These are phyloP conservation scores for Acromyrmex heyeri DNA, from an alignment of 1,140 invertebrate species.

Conservation along the genomic window DNA sequence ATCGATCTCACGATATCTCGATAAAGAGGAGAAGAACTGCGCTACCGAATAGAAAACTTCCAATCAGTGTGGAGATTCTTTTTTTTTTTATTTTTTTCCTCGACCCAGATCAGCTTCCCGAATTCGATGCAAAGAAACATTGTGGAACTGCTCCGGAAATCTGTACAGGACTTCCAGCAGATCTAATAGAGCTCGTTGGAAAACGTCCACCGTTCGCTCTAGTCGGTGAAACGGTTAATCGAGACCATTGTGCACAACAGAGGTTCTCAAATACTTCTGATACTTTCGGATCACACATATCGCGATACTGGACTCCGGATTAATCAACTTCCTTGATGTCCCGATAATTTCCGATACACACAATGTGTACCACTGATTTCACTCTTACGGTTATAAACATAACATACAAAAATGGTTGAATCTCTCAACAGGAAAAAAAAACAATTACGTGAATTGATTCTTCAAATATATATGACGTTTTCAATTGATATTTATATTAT, in stretches of 20 bases:
- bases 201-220: conserved; percentile 79
- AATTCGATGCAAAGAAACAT: conserved; percentile 79
- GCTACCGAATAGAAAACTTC: conserved; percentile 62
- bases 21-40: conserved; percentile 42
- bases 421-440: not conserved
- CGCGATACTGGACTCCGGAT: not conserved
- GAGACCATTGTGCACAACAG: conserved; percentile 79
- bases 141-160: conserved; percentile 74
- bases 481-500: conserved; percentile 8
- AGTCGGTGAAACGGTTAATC: conserved; percentile 81
- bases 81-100: conserved; percentile 62
- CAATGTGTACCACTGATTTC: not conserved
- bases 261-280: conserved; percentile 74
- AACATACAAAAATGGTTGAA: not conserved
- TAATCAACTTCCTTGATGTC: not conserved
- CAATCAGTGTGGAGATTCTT: conserved; percentile 54
- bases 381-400: not conserved
- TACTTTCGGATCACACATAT: conserved; percentile 25
- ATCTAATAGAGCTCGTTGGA: conserved; percentile 76
- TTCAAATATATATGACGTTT: conserved; percentile 1
- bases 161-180: conserved; percentile 71
- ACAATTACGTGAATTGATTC: not conserved
- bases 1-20: conserved; percentile 54
- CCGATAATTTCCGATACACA: not conserved
- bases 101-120: conserved; percentile 49